These are phyloP conservation scores for Chlorocebus sabaeus DNA, from an alignment of 2,113 vertebrate genomes.

Conservation along the genomic window DNA sequence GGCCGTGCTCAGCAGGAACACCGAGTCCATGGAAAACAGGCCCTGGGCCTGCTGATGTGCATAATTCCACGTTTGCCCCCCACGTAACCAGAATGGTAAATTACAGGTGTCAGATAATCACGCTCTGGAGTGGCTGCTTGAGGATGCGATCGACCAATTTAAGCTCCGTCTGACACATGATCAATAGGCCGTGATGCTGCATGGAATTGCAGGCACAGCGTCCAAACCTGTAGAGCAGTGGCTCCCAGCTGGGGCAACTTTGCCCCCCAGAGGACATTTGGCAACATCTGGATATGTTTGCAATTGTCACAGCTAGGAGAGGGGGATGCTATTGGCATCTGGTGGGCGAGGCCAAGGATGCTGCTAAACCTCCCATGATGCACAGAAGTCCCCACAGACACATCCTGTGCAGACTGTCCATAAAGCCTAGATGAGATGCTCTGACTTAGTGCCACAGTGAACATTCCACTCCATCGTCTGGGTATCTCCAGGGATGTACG, in stretches of 20 bases:
- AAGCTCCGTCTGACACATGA: rapidly evolving
- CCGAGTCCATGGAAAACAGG: rapidly evolving
- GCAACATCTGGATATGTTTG: background rate
- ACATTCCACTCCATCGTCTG: background rate
- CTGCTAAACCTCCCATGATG: background rate
- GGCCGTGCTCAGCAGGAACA: rapidly evolving
- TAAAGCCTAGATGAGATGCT: background rate
- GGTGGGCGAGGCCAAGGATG: rapidly evolving
- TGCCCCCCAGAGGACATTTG: too few relatives aligned
- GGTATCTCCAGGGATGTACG: background rate
- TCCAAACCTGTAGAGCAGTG: background rate
- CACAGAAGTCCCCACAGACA: background rate
- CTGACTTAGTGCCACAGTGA: background rate
- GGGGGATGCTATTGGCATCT: background rate
- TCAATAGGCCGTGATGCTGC: rapidly evolving
- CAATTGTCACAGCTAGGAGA: background rate
- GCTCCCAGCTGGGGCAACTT: background rate
- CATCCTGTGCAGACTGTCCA: background rate
- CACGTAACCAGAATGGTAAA: rapidly evolving
- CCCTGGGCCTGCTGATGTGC: background rate
- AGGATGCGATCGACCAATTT: rapidly evolving
- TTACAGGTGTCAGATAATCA: background rate
- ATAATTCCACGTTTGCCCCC: rapidly evolving
- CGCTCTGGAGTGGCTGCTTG: background rate
- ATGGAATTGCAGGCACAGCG: rapidly evolving